Evolutionary conservation across 2,888 invertebrate genomes (phyloP).

Genomic region (Stenodera caucasica): DNA sequence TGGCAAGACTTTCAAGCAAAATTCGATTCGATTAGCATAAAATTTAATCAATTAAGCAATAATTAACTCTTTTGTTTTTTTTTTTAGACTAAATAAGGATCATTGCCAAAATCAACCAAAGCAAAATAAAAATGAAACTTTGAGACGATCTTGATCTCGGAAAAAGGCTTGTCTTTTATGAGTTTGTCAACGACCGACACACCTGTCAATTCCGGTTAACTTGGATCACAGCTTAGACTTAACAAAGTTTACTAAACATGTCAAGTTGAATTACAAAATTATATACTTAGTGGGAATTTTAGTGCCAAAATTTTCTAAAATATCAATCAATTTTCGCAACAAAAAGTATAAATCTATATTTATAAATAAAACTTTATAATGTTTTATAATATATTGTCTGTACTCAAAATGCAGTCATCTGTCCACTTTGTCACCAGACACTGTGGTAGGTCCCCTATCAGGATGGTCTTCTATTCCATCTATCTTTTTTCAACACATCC

Average conservation of each 20-base stretch:
- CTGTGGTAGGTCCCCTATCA: conserved; percentile 52
- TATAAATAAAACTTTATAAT: too few species aligned
- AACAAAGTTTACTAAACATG: conserved; percentile 33
- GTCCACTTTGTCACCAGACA: conserved; percentile 55
- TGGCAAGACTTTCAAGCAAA: too few species aligned
- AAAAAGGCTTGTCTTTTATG: conserved; percentile 17
- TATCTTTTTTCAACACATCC: conserved; percentile 32
- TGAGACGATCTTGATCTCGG: too few species aligned
- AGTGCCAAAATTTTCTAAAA: too few species aligned
- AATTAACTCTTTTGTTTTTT: too few species aligned
- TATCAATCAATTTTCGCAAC: neutral
- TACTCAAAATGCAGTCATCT: conserved; percentile 51
- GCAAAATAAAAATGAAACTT: too few species aligned
- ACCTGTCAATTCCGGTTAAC: conserved; percentile 33
- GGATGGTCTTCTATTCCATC: conserved; percentile 38
- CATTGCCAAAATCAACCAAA: too few species aligned
- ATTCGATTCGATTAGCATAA: too few species aligned
- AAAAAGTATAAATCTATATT: too few species aligned
- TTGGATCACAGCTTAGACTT: conserved; percentile 18
- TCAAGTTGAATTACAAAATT: conserved; percentile 31
- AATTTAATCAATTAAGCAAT: too few species aligned
- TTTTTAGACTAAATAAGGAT: too few species aligned
- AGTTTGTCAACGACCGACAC: conserved; percentile 22
- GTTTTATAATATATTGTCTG: conserved; percentile 38
- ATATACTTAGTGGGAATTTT: too few species aligned